phyloP scores from a whole-genome alignment of 2,113 vertebrate genomes.

The Turdus rufiventris region DNA sequence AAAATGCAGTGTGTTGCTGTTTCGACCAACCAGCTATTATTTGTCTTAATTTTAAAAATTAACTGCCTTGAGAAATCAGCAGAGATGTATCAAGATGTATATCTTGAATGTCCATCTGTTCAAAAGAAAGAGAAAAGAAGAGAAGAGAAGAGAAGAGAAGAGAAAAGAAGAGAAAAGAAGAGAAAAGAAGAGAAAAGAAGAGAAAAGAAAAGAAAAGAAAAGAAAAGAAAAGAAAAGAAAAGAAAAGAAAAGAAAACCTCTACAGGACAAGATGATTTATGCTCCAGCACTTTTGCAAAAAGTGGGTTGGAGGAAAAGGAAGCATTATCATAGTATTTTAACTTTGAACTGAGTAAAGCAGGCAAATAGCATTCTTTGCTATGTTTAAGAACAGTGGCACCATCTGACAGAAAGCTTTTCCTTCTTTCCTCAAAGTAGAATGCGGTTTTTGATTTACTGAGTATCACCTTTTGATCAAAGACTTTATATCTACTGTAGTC shows the following conservation, averaged over 20 bases:
- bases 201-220: not conserved
- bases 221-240: too few species aligned
- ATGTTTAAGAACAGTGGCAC: not conserved
- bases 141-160: too few species aligned
- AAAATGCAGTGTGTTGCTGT: not conserved
- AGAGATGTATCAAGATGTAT: not conserved
- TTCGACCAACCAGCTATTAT: not conserved
- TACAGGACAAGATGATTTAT: not conserved
- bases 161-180: not conserved
- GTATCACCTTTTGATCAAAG: not conserved
- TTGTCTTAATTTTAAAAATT: not conserved
- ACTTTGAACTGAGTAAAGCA: not conserved
- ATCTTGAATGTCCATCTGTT: not conserved
- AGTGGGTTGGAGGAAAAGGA: not conserved
- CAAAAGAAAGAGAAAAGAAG: fast-evolving
- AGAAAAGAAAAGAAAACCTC: not conserved
- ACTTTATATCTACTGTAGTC: not conserved
- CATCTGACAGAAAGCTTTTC: not conserved
- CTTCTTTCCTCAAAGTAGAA: not conserved
- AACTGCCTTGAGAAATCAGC: not conserved
- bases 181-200: not conserved
- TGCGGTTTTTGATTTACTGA: not conserved
- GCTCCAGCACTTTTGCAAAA: not conserved
- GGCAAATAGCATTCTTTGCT: not conserved
- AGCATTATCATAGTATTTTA: not conserved